Conservation (phyloP, 2,888 invertebrate species). For the Drosophila subquinaria region DNA sequence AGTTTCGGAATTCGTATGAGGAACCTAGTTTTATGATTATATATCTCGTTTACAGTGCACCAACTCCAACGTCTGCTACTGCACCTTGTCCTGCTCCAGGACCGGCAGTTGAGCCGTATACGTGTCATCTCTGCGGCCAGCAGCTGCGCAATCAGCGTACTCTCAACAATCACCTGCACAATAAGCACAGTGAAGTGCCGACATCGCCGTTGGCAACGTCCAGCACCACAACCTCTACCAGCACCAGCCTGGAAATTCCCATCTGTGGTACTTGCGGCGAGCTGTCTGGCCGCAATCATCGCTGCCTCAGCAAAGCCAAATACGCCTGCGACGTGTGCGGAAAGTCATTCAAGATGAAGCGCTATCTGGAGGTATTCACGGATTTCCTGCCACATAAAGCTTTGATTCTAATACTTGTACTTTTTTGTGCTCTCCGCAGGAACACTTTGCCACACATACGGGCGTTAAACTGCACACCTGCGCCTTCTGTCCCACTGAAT, state of each 20-base stretch:
- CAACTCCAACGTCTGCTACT: slow-evolving; percentile 14
- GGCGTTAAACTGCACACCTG: slow-evolving; percentile 81
- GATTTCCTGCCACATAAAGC: not conserved
- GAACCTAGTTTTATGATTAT: not conserved
- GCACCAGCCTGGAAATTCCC: slow-evolving; percentile 19
- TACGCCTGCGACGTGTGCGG: slow-evolving; percentile 79
- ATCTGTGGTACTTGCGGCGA: slow-evolving; percentile 66
- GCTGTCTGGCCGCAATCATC: slow-evolving; percentile 65
- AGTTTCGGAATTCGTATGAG: too few relatives aligned
- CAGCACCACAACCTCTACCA: slow-evolving; percentile 22
- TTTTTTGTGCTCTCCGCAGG: slow-evolving; percentile 45
- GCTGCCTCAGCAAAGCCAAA: slow-evolving; percentile 68
- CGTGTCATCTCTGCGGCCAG: slow-evolving; percentile 54
- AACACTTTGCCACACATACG: slow-evolving; percentile 82
- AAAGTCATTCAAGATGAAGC: slow-evolving; percentile 79
- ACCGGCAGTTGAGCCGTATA: slow-evolving; percentile 30
- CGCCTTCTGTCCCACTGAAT: slow-evolving; percentile 82
- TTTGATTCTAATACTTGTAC: not conserved
- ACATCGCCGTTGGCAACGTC: slow-evolving; percentile 14
- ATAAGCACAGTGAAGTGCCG: slow-evolving; percentile 46
- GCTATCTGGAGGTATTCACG: slow-evolving; percentile 72
- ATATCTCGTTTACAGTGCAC: slow-evolving; percentile 15
- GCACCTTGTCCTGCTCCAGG: not conserved
- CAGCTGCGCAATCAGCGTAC: slow-evolving; percentile 57
- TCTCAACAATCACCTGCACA: slow-evolving; percentile 61